These are phyloP conservation scores for Muscicapa comitata DNA, from an alignment of 2,797 vertebrate species.

Conservation along the genomic window DNA sequence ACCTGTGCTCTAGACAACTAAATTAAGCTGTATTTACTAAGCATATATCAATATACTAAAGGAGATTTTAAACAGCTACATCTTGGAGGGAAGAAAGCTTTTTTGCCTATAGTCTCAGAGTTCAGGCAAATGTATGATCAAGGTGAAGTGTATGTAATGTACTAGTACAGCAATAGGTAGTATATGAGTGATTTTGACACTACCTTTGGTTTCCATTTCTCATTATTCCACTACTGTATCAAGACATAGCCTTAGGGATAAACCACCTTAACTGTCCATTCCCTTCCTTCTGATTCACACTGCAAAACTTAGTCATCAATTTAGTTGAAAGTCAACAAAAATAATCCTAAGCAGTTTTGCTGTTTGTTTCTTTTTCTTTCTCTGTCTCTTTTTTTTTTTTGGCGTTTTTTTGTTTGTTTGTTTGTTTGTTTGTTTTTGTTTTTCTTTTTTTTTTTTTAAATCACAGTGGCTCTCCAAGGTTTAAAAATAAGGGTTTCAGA, in stretches of 20 bases:
- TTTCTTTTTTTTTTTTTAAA: neutral
- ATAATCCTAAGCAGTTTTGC: neutral
- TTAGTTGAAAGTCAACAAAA: neutral
- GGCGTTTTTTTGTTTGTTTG: neutral
- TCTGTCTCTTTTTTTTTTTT: neutral
- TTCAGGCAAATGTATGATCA: neutral
- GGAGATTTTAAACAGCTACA: neutral
- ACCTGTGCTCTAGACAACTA: neutral
- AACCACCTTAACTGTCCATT: neutral
- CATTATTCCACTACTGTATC: neutral
- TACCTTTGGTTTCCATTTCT: neutral
- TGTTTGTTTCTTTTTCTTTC: neutral
- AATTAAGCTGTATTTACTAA: neutral
- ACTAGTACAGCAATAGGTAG: neutral
- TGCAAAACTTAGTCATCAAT: neutral
- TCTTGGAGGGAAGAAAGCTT: rapidly evolving
- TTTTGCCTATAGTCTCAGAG: neutral
- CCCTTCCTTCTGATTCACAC: neutral
- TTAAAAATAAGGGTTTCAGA: neutral
- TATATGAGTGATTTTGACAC: neutral
- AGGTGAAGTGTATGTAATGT: neutral
- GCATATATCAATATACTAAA: neutral
- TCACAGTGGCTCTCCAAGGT: neutral
- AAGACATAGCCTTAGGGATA: neutral
- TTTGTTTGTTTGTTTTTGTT: neutral